phyloP scores from a whole-genome alignment of 2,797 vertebrate genomes.

The Myotis planiceps region DNA sequence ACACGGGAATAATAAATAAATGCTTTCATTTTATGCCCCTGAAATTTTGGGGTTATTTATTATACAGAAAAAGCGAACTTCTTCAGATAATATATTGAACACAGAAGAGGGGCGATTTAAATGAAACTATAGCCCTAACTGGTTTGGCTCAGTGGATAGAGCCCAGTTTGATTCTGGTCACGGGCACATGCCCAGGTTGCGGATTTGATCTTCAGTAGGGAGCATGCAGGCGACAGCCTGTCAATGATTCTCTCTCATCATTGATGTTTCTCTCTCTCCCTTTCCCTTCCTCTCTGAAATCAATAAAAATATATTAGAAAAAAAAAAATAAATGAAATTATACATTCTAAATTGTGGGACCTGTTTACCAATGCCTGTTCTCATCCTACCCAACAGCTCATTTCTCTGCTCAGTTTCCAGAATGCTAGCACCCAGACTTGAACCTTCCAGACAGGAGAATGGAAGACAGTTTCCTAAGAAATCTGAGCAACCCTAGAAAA shows the following conservation, averaged over 20 bases:
- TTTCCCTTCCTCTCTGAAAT: too few relatives aligned
- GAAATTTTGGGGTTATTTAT: neutral
- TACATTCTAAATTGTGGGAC: neutral
- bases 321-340: neutral
- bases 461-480: constrained; percentile 29
- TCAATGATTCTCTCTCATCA: too few relatives aligned
- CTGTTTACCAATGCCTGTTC: neutral
- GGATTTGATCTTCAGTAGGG: too few relatives aligned
- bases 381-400: neutral
- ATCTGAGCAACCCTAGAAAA: neutral
- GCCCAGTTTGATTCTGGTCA: too few relatives aligned
- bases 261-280: too few relatives aligned
- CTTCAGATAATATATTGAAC: neutral
- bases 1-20: neutral
- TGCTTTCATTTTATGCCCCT: neutral
- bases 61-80: neutral
- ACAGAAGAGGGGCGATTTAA: neutral
- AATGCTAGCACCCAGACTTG: neutral
- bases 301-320: too few relatives aligned
- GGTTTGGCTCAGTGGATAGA: too few relatives aligned
- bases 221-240: too few relatives aligned
- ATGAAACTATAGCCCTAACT: too few relatives aligned
- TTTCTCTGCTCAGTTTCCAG: constrained; percentile 33
- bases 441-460: neutral
- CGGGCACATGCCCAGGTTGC: too few relatives aligned